Base-by-base conservation (phyloP, 1,140 invertebrate species). In the Ostrea edulis region DNA sequence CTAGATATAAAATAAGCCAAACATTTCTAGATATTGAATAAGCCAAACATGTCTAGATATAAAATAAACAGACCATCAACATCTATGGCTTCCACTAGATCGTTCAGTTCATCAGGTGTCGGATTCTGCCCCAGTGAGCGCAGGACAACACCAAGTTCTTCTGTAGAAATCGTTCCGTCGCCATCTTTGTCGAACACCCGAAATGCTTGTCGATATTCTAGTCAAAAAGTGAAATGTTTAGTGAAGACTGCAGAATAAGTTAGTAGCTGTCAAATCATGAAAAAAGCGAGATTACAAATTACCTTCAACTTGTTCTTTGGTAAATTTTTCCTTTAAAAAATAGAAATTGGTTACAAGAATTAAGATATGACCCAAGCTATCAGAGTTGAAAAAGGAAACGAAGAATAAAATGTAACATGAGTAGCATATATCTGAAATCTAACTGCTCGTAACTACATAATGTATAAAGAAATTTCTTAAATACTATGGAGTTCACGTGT, bases 41-140 rank as follows among this genome's bases (percentile, higher is more conserved):
- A 62, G 8, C 20, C n/a, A n/a, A n/a, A 44, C 5, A 44, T 44
- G 1, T 44, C 35, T 44, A 44, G 35, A 44, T 44, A 5, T 44
- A 44, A 81, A 29, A 25, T 22, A 35, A 62, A n/a, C 20, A 55
- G 93, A 97, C 97, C 97, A 93, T 98, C 97, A 68, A 97, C 97
- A 93, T 98, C 97, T 17, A 98, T 97, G 94, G 98, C 97, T 91
- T 97, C 96, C 29, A 98, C 95, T 97, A 98, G 97, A 88, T 97
- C 82, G 54, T 87, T 29, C 14, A 90, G 62, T 83, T 90, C 90
- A 53, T 85, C 86, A 35, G 25, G 62, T 2, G 90, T 84, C 0
- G 90, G 90, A 20, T 87, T 86, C 35, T 90, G 90, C 3, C 90
- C 90, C 20, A 90, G 82, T 52, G 84, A 83, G 51, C 89, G 83